phyloP scores from a whole-genome alignment of 1,140 invertebrate species.

The Lasioglossum baleicum region DNA sequence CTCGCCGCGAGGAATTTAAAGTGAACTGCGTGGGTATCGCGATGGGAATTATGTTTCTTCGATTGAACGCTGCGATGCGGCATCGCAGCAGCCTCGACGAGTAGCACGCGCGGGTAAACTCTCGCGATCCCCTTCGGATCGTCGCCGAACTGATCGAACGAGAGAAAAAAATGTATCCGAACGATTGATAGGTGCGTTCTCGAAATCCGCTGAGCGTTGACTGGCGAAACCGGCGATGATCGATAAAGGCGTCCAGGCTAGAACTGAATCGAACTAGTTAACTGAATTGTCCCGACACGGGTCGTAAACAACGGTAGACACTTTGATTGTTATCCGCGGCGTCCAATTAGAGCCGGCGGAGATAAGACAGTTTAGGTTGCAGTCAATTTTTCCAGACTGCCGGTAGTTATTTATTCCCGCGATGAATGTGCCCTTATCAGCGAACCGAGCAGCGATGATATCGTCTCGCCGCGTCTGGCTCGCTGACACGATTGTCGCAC shows the following conservation, averaged over 20 bases:
- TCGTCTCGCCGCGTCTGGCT: conserved; percentile 45
- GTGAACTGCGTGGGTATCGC: conserved; percentile 53
- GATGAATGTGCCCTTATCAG: conserved; percentile 56
- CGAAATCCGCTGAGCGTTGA: too few species aligned
- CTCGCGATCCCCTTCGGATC: background rate
- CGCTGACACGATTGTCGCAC: conserved; percentile 35
- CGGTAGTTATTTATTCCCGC: conserved; percentile 55
- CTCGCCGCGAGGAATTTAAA: conserved; percentile 54
- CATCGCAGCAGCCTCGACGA: background rate
- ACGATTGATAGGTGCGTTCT: too few species aligned
- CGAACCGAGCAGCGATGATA: conserved; percentile 13
- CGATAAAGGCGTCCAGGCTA: background rate
- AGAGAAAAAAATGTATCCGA: too few species aligned
- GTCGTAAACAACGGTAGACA: conserved; percentile 1
- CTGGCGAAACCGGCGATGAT: background rate
- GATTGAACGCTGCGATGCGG: conserved; percentile 41
- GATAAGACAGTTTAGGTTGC: conserved; percentile 44
- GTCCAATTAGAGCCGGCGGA: conserved; percentile 14
- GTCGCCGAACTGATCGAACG: too few species aligned
- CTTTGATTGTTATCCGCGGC: background rate
- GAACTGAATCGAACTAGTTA: conserved; percentile 2
- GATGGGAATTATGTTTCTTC: conserved; percentile 41
- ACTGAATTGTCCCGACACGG: background rate
- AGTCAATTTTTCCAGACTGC: conserved; percentile 31
- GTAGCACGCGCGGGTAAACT: background rate